A percentile compares a stretch with the other conserved stretches of the same genome.
Evolutionary conservation across 2,797 vertebrate species (phyloP).

Genomic region (Myotis planiceps): DNA sequence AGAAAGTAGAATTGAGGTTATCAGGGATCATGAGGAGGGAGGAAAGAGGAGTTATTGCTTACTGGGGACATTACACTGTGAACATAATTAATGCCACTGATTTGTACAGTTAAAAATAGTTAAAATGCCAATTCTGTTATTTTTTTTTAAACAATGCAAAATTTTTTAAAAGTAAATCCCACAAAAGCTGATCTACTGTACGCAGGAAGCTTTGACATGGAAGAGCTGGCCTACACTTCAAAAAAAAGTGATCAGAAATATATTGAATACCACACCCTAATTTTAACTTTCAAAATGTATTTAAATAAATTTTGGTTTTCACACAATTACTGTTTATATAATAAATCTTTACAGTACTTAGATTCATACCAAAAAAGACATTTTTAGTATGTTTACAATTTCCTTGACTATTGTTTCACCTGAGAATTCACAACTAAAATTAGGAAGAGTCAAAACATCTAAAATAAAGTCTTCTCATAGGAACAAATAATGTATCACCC

Average conservation of each 20-base stretch:
- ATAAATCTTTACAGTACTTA: background rate
- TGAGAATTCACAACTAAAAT: constrained; percentile 30
- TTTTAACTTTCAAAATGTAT: background rate
- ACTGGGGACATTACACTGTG: background rate
- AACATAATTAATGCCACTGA: background rate
- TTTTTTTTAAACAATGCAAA: background rate
- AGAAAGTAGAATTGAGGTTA: background rate
- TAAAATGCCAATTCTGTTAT: background rate
- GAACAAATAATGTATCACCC: constrained; percentile 49
- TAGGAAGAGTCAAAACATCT: constrained; percentile 22
- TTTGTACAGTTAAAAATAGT: background rate
- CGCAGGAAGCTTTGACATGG: background rate
- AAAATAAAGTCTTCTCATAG: background rate
- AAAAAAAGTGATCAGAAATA: background rate
- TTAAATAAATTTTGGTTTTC: constrained; percentile 8
- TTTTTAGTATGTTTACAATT: constrained; percentile 28
- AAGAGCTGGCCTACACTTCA: background rate
- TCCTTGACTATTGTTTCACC: constrained; percentile 14
- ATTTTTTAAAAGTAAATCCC: background rate
- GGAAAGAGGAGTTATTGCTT: background rate
- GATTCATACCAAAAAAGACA: background rate
- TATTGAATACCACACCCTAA: background rate
- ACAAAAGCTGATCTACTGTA: background rate
- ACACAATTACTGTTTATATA: constrained; percentile 31
- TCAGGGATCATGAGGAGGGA: background rate